Conservation (phyloP, 2,113 vertebrate genomes). For the Eleginops maclovinus region DNA sequence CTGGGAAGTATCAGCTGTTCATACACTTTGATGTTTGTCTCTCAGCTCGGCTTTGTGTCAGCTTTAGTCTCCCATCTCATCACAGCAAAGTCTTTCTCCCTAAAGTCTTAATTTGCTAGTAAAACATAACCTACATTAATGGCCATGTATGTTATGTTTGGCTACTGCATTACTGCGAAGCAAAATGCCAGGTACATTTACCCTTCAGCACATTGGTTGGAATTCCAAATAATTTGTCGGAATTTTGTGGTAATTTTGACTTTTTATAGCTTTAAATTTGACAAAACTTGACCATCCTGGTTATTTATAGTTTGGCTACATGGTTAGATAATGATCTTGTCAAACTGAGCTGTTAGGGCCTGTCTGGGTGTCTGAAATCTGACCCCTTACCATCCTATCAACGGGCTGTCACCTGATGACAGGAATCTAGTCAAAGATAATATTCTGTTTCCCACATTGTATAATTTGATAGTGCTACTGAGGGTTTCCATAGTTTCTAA, state of each 20-base stretch:
- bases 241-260: no score
- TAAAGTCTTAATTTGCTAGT: not conserved
- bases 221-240: no score
- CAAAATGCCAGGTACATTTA: no score
- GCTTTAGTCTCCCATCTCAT: not conserved
- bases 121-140: no score
- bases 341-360: not conserved
- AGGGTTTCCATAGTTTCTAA: no score
- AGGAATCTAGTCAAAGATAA: constrained; percentile 28
- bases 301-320: not conserved
- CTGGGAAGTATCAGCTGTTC: constrained; percentile 81
- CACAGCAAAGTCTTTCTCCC: not conserved
- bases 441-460: not conserved
- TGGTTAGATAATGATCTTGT: constrained; percentile 10
- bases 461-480: not conserved
- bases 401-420: not conserved
- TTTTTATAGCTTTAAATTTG: no score
- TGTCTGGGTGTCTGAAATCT: constrained; percentile 3
- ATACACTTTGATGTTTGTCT: constrained; percentile 60
- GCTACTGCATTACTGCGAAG: no score
- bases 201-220: no score
- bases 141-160: no score
- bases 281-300: no score
- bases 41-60: constrained; percentile 46
- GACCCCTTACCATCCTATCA: constrained; percentile 9